These are phyloP conservation scores for Cladopsammia gracilis DNA, from an alignment of 64 coral and sea anemone species.

Conservation along the genomic window DNA sequence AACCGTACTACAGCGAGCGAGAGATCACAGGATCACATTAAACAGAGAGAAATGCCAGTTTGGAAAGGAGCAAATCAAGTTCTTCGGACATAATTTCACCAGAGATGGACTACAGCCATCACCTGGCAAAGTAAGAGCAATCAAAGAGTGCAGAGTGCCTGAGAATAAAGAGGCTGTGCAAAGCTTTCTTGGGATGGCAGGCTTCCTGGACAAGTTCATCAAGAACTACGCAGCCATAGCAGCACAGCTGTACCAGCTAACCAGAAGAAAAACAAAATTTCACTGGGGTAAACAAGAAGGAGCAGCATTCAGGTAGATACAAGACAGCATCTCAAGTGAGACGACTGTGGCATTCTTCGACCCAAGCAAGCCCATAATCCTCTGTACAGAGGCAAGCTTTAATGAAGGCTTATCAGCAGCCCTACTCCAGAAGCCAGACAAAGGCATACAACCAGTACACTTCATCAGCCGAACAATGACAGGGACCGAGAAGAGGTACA, in stretches of 20 bases:
- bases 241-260: slow-evolving; percentile 41
- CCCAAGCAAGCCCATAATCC: slow-evolving; percentile 43
- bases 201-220: slow-evolving; percentile 74
- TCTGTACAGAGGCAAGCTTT: slow-evolving; percentile 73
- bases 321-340: slow-evolving; percentile 42
- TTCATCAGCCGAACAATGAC: slow-evolving; percentile 79
- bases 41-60: slow-evolving; percentile 80
- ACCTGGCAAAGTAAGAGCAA: slow-evolving; percentile 70
- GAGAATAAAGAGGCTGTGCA: slow-evolving; percentile 67
- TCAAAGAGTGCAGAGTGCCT: slow-evolving; percentile 62
- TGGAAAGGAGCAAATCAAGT: slow-evolving; percentile 64
- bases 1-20: slow-evolving; percentile 58
- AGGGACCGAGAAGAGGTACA: slow-evolving; percentile 77
- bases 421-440: slow-evolving; percentile 53
- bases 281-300: slow-evolving; percentile 58
- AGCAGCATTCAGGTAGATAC: slow-evolving; percentile 35
- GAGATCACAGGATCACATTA: slow-evolving; percentile 53
- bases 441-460: slow-evolving; percentile 70
- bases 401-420: slow-evolving; percentile 68
- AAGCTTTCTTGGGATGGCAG: slow-evolving; percentile 80
- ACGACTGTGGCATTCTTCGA: slow-evolving; percentile 58
- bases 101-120: slow-evolving; percentile 64
- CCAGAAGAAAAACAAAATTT: slow-evolving; percentile 56
- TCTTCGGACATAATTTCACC: slow-evolving; percentile 72
- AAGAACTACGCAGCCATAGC: slow-evolving; percentile 58